Evolutionary conservation across 2,888 invertebrate species (phyloP).

Genomic region (Amiota mariae): DNA sequence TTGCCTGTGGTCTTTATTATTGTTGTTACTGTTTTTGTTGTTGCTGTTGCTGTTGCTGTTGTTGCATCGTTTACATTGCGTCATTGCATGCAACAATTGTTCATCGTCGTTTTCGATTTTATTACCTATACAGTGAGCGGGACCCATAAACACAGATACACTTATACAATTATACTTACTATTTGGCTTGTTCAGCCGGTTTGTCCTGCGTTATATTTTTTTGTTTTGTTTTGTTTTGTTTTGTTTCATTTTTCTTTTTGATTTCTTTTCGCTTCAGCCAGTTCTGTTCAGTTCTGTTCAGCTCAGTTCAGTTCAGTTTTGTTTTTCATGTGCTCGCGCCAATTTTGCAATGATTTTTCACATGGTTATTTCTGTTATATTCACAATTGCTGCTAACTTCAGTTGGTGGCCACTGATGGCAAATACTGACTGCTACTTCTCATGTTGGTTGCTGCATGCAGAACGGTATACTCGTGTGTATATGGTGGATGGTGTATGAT

Average conservation of each 20-base stretch:
- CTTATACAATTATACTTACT: not conserved
- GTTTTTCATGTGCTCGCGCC: not conserved
- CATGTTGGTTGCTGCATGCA: constrained; percentile 8
- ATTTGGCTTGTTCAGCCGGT: constrained; percentile 16
- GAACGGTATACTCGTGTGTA: too few species aligned
- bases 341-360: constrained; percentile 20
- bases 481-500: not conserved
- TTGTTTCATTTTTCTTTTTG: not conserved
- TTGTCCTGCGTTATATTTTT: not conserved
- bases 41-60: constrained; percentile 17
- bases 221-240: not conserved
- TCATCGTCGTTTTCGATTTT: constrained; percentile 21
- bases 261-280: not conserved
- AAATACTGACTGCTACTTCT: constrained; percentile 31
- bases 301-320: too few species aligned
- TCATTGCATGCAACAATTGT: constrained; percentile 22
- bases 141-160: not conserved
- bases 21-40: constrained; percentile 37
- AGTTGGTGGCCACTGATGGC: not conserved
- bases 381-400: constrained; percentile 1
- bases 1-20: constrained; percentile 1
- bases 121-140: constrained; percentile 3
- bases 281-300: too few species aligned
- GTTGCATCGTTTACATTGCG: constrained; percentile 4
- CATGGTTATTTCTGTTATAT: constrained; percentile 6